Evolutionary conservation across 53 echinoderm and acorn worm species (phyloP).

Genomic region (Echinarachnius parma): DNA sequence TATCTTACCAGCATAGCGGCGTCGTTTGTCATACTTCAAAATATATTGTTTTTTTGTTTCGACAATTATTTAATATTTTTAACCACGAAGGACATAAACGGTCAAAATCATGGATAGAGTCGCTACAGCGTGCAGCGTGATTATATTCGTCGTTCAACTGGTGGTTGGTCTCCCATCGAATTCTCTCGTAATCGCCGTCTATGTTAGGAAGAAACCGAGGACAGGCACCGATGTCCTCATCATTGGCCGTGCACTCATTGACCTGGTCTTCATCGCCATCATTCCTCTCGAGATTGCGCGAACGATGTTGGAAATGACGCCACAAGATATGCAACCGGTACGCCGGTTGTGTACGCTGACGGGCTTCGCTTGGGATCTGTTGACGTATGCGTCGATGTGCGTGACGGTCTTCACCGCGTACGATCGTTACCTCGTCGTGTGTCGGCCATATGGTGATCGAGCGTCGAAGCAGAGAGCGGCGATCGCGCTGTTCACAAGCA

Average conservation of each 20-base stretch:
- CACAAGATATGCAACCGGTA: too few species aligned
- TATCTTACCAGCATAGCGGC: too few species aligned
- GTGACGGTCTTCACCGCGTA: not conserved
- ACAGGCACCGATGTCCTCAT: constrained; percentile 7
- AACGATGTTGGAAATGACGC: too few species aligned
- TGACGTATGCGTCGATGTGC: not conserved
- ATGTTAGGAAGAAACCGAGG: not conserved
- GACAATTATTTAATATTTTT: too few species aligned
- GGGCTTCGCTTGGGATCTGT: not conserved
- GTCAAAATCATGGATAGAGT: too few species aligned
- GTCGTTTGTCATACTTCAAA: too few species aligned
- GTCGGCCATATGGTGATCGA: not conserved
- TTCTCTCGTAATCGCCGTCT: constrained; percentile 7
- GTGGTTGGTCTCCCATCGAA: constrained; percentile 10
- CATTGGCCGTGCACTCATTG: not conserved
- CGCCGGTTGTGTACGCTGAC: not conserved
- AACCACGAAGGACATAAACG: too few species aligned
- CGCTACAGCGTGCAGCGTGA: not conserved
- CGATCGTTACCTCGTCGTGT: not conserved
- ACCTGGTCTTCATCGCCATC: not conserved
- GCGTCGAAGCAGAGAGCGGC: constrained; percentile 2
- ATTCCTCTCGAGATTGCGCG: not conserved
- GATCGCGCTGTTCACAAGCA: not conserved
- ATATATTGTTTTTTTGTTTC: too few species aligned
- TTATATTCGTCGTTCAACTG: constrained; percentile 1